phyloP scores from a whole-genome alignment of 2,888 invertebrate species.

The Platycheirus albimanus region DNA sequence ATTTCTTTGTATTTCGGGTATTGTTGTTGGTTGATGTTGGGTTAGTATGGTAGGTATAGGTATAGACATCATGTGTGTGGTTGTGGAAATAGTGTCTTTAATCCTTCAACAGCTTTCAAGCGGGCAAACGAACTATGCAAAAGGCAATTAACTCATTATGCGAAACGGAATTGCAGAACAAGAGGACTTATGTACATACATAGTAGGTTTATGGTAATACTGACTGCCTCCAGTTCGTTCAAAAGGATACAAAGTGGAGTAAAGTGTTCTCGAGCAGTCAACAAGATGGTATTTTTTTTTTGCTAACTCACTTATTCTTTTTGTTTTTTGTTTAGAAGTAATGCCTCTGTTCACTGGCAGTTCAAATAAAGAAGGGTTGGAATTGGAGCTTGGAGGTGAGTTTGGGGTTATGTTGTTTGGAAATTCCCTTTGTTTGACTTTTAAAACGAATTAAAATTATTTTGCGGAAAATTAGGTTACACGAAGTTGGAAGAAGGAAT shows the following conservation, averaged over 20 bases:
- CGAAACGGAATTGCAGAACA: conserved; percentile 70
- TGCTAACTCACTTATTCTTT: not conserved
- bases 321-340: conserved; percentile 22
- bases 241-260: not conserved
- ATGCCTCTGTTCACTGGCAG: conserved; percentile 21
- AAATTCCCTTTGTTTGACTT: conserved; percentile 47
- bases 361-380: conserved; percentile 12
- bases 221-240: not conserved
- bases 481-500: conserved; percentile 1
- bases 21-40: not conserved
- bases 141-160: conserved; percentile 74
- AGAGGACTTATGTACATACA: conserved; percentile 17
- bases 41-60: conserved; percentile 5
- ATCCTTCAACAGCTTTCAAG: conserved; percentile 69
- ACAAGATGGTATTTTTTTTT: conserved; percentile 26
- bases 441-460: conserved; percentile 63
- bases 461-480: conserved; percentile 49
- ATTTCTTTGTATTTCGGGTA: conserved; percentile 7
- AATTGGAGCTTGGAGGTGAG: not conserved
- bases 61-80: conserved; percentile 46
- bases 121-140: conserved; percentile 67
- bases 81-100: conserved; percentile 62
- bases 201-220: not conserved
- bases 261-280: conserved; percentile 41
- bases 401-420: not conserved